Evolutionary conservation across 2,888 invertebrate genomes (phyloP).

Genomic region (Rutpela maculata): DNA sequence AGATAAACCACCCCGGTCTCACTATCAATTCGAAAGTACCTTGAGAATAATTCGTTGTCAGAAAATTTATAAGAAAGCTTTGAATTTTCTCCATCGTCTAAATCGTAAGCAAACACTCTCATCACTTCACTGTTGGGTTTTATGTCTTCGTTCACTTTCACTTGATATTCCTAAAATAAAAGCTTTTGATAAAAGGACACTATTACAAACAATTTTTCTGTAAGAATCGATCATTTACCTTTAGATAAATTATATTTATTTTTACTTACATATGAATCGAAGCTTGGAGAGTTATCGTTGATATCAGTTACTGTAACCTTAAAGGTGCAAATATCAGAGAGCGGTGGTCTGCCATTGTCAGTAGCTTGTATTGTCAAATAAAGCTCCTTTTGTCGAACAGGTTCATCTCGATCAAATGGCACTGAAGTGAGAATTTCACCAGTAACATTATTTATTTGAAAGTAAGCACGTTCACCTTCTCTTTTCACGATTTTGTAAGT

Average conservation of each 20-base stretch:
- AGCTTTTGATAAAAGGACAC: neutral
- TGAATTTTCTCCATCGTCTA: constrained; percentile 94
- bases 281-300: constrained; percentile 92
- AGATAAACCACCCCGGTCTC: constrained; percentile 86
- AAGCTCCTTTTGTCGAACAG: constrained; percentile 86
- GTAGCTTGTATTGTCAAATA: constrained; percentile 93
- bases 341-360: constrained; percentile 92
- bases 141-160: constrained; percentile 89
- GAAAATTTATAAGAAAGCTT: constrained; percentile 84
- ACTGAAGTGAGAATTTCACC: constrained; percentile 86
- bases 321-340: constrained; percentile 96
- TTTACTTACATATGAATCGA: constrained; percentile 85
- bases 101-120: constrained; percentile 94
- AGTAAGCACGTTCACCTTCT: constrained; percentile 84
- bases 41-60: constrained; percentile 73
- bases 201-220: neutral
- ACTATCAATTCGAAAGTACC: constrained; percentile 88
- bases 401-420: constrained; percentile 93
- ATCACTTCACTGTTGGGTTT: constrained; percentile 85
- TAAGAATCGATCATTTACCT: too few relatives aligned
- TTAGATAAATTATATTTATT: constrained; percentile 46
- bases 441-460: constrained; percentile 85
- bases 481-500: constrained; percentile 89
- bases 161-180: constrained; percentile 77
- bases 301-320: constrained; percentile 93